Evolutionary conservation across 2,888 invertebrate species (phyloP).

Genomic region (Lagria hirta): DNA sequence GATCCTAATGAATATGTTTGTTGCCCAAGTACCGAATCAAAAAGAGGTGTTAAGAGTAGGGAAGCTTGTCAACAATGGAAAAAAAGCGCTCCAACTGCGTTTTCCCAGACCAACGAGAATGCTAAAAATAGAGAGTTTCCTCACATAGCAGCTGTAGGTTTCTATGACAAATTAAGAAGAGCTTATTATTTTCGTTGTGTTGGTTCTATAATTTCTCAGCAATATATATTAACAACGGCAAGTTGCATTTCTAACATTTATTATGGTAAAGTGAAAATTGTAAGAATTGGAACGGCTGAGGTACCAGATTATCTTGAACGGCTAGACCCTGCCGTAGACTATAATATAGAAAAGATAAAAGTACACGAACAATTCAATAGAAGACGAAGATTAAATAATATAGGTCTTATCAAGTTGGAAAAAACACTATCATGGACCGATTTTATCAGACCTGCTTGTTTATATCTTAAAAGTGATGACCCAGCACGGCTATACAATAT

Average conservation of each 20-base stretch:
- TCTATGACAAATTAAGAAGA: slow-evolving; percentile 33
- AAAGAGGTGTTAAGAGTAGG: no score
- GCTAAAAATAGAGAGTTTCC: slow-evolving; percentile 54
- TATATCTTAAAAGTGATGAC: slow-evolving; percentile 47
- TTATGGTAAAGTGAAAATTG: slow-evolving; percentile 31
- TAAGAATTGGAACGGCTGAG: slow-evolving; percentile 37
- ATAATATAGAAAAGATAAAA: slow-evolving; percentile 40
- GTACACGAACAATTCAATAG: slow-evolving; percentile 49
- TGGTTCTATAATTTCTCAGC: slow-evolving; percentile 58
- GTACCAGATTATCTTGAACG: slow-evolving; percentile 18
- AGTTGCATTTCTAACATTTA: slow-evolving; percentile 54
- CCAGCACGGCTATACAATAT: slow-evolving; percentile 45
- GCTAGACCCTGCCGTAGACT: slow-evolving; percentile 31
- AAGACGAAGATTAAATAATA: slow-evolving; percentile 49
- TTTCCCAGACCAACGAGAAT: no score
- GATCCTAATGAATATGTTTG: no score
- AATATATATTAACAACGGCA: slow-evolving; percentile 61
- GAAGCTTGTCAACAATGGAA: no score
- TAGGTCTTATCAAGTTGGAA: slow-evolving; percentile 51
- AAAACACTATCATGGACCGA: slow-evolving; percentile 38
- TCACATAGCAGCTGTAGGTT: slow-evolving; percentile 56
- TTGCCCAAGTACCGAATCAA: no score
- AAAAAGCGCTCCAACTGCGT: no score
- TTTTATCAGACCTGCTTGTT: slow-evolving; percentile 55
- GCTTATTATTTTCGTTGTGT: slow-evolving; percentile 54